Conservation (phyloP, 2,797 vertebrate species). For the Mycteria americana region DNA sequence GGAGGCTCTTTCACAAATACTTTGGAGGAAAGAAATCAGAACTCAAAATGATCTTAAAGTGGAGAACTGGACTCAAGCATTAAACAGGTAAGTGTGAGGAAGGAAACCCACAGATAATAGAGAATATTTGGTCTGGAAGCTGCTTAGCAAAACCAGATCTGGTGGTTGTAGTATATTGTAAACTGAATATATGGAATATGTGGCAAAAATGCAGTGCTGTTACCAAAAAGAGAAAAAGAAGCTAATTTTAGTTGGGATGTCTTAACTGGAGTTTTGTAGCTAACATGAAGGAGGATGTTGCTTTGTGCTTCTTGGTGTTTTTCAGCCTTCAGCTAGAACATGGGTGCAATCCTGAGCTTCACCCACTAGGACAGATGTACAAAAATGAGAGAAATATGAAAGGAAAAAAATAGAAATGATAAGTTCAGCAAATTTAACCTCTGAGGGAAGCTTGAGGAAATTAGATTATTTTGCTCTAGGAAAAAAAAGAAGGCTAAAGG, state of each 20-base stretch:
- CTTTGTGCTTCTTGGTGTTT: not conserved
- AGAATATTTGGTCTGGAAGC: not conserved
- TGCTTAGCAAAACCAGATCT: not conserved
- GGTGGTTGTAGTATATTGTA: not conserved
- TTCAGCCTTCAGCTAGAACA: not conserved
- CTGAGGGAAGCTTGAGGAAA: not conserved
- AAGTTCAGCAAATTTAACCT: not conserved
- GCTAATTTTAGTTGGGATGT: not conserved
- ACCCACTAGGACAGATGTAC: not conserved
- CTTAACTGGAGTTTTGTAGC: not conserved
- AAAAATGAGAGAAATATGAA: not conserved
- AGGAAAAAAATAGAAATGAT: not conserved
- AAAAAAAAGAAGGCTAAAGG: not conserved
- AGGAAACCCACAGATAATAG: not conserved
- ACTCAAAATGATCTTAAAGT: not conserved
- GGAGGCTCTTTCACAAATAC: not conserved
- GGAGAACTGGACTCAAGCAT: not conserved
- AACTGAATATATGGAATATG: not conserved
- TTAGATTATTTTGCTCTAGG: not conserved
- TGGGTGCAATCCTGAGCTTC: not conserved
- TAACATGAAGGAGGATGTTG: not conserved
- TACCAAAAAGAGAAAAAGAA: not conserved
- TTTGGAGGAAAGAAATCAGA: not conserved
- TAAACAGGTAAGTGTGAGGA: not conserved
- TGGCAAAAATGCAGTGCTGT: not conserved